Evolutionary conservation across 37 sponge, comb jelly and placozoan species (phyloP), one percentile per base, ranked within the genome.

Genomic region (Beroe forskalii): DNA sequence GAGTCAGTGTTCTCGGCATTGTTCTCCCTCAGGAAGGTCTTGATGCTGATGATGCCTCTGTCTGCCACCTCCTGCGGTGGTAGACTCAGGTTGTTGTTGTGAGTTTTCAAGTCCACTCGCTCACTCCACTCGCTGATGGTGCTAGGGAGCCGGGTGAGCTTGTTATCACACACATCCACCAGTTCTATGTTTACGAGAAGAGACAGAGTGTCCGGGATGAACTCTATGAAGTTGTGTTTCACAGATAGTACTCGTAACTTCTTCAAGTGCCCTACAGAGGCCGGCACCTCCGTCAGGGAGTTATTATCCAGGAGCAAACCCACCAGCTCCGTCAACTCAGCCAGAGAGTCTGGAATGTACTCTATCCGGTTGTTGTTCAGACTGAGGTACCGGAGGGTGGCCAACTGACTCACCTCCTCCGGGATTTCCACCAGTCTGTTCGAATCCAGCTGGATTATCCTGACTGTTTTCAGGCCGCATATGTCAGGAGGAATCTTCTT

Each of bases 181-280:
- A 80, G 86, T 25, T 80, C 86, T 4, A 80, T 80, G 86, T 80
- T 80, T n/a, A 80, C 86, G 38, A 80, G 86, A 25, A 80, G 86
- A 38, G 86, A 80, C 12, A 80, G 20, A 6, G 86, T 28, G 1
- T 80, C 86, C 27, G 86, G 86, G 86, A 80, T 80, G 14, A 23
- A 33, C 30, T 80, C 86, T 9, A 80, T 80, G 60, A 41, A 80
- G 86, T 80, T 80, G 24, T 80, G 86, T 80, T 42, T 80, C 55
- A 80, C 86, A 6, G 86, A 80, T 24, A 80, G 41, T 19, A 80
- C 86, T 24, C 86, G 48, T 24, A 80, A 55, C 17, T 80, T 80
- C 86, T 80, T 8, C 38, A 80, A 37, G 2, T 44, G 60, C 12
- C 86, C 86, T 23, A 80, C 35, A 4, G 60, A 48, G 8, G 48